Base-by-base conservation (phyloP, 2,888 invertebrate species). In the Torymus tubicola region DNA sequence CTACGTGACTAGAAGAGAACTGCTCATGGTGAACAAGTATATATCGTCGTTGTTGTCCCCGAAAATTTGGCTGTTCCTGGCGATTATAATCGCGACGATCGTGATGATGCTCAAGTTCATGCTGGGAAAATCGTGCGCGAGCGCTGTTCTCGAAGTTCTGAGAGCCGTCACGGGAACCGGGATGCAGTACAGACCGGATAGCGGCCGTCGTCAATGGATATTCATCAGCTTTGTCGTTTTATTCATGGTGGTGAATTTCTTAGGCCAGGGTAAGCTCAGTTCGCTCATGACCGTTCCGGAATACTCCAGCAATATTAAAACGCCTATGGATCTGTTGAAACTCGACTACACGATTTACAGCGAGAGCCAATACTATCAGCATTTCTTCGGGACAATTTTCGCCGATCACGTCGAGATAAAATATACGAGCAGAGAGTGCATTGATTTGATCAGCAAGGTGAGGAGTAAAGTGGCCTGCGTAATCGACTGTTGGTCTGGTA, bases 211-310 rank as follows among this genome's bases (percentile, higher is more conserved):
- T 50, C 31, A 52, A 50, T 11, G 16, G 12, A 42, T 78, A 21
- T 68, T 72, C 61, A n/a, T 60, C 13, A n/a, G 8, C 0, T 24
- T 68, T 12, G 58, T 55, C 0, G 72, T 72, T 14, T 5, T 61
- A 12, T 52, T 42, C n/a, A 68, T 61, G 69, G 11, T 10, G 10
- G 55, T 18, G 10, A 76, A 69, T 50, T 68, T 76, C 18, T 63
- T 52, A 14, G 53, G 68, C 21, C 76, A 76, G 18, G 53, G 68
- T 2, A 76, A 69, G n/a, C 61, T 76, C 24, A 69, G 61, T 10
- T 52, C 68, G 0, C 16, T 69, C 4, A n/a, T 18, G n/a, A 76
- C 76, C 12, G 63, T 53, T 14, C 67, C 76, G 0, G 63, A 69
- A 14, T 76, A 76, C 42, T 68, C 50, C 1, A 52, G 2, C 1